phyloP scores from a whole-genome alignment of 1,140 invertebrate species.

The Drosophila equinoxialis region DNA sequence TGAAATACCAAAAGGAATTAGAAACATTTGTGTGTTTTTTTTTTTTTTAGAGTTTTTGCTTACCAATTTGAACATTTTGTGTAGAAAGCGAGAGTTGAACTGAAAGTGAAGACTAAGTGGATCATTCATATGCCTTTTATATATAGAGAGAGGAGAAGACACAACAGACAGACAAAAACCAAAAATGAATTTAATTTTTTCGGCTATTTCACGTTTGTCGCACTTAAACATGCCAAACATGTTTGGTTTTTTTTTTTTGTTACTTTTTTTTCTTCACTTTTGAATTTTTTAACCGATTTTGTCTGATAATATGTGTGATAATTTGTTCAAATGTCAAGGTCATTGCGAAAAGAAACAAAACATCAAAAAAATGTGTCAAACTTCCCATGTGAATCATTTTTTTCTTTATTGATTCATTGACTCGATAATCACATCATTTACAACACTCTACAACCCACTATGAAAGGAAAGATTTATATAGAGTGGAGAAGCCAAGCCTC shows the following conservation, averaged over 20 bases:
- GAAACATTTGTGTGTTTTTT: background rate
- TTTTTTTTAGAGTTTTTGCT: slow-evolving; percentile 38
- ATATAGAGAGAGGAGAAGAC: slow-evolving; percentile 14
- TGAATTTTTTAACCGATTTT: slow-evolving; percentile 9
- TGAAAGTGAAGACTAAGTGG: slow-evolving; percentile 50
- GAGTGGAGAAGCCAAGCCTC: slow-evolving; percentile 41
- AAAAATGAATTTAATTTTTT: slow-evolving; percentile 28
- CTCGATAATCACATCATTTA: slow-evolving; percentile 28
- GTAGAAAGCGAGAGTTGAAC: slow-evolving; percentile 70
- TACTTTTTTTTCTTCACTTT: background rate
- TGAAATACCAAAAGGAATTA: slow-evolving; percentile 23
- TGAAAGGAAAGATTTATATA: slow-evolving; percentile 36
- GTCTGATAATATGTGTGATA: slow-evolving; percentile 4
- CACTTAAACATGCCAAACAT: slow-evolving; percentile 82
- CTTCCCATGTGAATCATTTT: slow-evolving; percentile 1
- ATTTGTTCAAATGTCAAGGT: slow-evolving; percentile 65
- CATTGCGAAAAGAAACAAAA: slow-evolving; percentile 14
- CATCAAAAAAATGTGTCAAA: slow-evolving; percentile 56
- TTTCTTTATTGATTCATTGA: slow-evolving; percentile 22
- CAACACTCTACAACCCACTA: slow-evolving; percentile 54
- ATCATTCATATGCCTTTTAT: slow-evolving; percentile 67
- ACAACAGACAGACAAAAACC: slow-evolving; percentile 9
- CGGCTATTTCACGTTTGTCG: slow-evolving; percentile 24
- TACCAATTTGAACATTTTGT: slow-evolving; percentile 73
- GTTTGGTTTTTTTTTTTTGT: slow-evolving; percentile 57